Conservation (phyloP, 2,797 vertebrate genomes). For the Oreortyx pictus region DNA sequence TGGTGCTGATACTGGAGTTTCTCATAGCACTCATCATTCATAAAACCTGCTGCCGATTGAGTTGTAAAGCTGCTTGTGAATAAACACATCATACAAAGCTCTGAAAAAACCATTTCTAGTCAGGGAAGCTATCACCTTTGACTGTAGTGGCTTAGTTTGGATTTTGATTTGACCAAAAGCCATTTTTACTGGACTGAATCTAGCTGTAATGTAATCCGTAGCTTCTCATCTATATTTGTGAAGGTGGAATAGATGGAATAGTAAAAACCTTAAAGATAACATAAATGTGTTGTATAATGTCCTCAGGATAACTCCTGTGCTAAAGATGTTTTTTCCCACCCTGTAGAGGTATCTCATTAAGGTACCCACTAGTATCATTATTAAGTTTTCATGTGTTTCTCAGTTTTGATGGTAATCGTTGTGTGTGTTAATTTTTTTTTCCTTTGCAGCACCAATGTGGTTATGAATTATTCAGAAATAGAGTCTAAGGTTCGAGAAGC, state of each 20-base stretch:
- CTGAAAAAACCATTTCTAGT: neutral
- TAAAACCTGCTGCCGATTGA: neutral
- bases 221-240: constrained; percentile 74
- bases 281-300: constrained; percentile 75
- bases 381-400: constrained; percentile 86
- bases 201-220: constrained; percentile 64
- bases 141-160: constrained; percentile 43
- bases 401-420: constrained; percentile 86
- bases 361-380: constrained; percentile 79
- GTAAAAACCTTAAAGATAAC: constrained; percentile 78
- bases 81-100: neutral
- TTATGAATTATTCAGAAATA: constrained; percentile 99
- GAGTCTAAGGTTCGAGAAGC: constrained; percentile 99
- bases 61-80: constrained; percentile 27
- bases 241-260: constrained; percentile 77
- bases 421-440: constrained; percentile 76
- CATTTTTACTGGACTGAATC: constrained; percentile 70
- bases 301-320: constrained; percentile 76
- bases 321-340: constrained; percentile 75
- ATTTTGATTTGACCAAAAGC: constrained; percentile 73
- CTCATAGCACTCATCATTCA: neutral
- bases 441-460: constrained; percentile 94
- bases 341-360: constrained; percentile 83
- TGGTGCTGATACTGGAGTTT: neutral
- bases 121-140: constrained; percentile 29